Evolutionary conservation across 2,797 vertebrate genomes (phyloP).

Genomic region (Luscinia luscinia): DNA sequence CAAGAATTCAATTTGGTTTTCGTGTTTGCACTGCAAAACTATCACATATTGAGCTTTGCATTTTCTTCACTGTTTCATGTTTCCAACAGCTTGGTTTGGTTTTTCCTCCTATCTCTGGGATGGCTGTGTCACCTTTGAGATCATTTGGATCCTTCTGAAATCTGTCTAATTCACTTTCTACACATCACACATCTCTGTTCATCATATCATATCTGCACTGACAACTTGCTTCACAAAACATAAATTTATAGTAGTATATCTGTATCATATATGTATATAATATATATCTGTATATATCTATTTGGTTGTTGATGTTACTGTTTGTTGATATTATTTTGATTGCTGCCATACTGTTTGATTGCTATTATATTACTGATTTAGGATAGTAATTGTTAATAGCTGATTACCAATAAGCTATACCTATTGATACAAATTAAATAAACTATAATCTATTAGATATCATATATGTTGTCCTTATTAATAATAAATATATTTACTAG

Average conservation of each 20-base stretch:
- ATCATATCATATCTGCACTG: not conserved
- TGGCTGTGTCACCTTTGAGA: not conserved
- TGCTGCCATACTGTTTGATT: not conserved
- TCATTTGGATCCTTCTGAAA: not conserved
- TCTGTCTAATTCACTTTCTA: not conserved
- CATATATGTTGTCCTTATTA: not conserved
- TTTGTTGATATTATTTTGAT: not conserved
- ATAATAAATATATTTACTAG: not conserved
- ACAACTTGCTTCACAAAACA: not conserved
- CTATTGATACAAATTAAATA: not conserved
- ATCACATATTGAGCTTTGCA: not conserved
- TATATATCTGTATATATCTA: not conserved
- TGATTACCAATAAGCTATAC: not conserved
- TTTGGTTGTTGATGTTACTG: not conserved
- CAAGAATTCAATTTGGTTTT: not conserved
- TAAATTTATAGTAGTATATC: not conserved
- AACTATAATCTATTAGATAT: not conserved
- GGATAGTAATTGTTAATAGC: not conserved
- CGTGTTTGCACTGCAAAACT: rapidly evolving
- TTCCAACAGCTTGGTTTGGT: not conserved
- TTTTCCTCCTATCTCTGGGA: not conserved
- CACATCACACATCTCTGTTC: not conserved
- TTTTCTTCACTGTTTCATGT: not conserved
- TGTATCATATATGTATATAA: not conserved
- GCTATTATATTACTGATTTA: not conserved